Evolutionary conservation across 2,888 invertebrate species (phyloP), one percentile per base, ranked within the genome.

Genomic region (Eutolmus rufibarbis): DNA sequence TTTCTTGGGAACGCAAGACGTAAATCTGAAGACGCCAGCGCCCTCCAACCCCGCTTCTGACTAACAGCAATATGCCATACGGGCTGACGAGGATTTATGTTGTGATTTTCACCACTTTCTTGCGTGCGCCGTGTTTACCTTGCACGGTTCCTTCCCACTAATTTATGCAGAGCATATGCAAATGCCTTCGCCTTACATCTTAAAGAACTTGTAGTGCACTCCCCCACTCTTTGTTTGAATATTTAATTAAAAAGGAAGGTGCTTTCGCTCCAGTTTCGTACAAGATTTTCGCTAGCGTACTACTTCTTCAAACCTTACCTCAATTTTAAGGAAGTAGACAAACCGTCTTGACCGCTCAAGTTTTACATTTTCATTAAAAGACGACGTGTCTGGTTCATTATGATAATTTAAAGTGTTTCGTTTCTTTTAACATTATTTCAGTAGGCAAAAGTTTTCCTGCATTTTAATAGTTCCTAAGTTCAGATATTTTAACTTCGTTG

Each of bases 51-150:
- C n/a, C 31, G 28, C 31, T 28, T n/a, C 34, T 76, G n/a, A 46
- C 28, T 79, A 51, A 9, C 79, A 28, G 31, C 79, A 79, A 46
- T 28, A 51, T 79, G 51, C 79, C 51, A 51, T 66, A 28, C 66
- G 9, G 23, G 19, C 51, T 46, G 31, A 79, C n/a, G 51, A 51
- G 51, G 51, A 79, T 79, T 79, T 79, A 79, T 40, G 79, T 79
- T 79, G 79, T 79, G 79, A 79, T 79, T 79, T 79, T 79, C 79
- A 79, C 79, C 79, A 79, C 79, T 79, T 79, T 51, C 79, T 79
- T 51, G 79, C 51, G 31, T 78, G 78, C 43, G 78, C 19, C 40
- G 78, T 78, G 43, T 78, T 78, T 79, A 79, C 79, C 28, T 51
- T 79, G n/a, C 51, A 51, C 31, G 46, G 79, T 79, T 31, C 23